Percentiles rank a stretch among this genome's conserved stretches.
phyloP scores from a whole-genome alignment of 2,888 invertebrate genomes.

The Tetheella fluctuosa region DNA sequence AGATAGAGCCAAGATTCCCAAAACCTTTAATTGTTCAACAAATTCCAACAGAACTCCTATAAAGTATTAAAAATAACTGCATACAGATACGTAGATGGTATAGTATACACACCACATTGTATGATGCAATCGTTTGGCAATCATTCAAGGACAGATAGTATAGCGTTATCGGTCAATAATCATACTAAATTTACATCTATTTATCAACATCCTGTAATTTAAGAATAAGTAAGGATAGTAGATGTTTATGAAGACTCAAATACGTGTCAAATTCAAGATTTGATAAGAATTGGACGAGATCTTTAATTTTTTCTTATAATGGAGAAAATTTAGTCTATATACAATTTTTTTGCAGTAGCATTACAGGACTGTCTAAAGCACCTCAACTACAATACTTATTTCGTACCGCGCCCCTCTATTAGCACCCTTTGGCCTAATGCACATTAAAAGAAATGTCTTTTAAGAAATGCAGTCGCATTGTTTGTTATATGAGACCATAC shows the following conservation, averaged over 20 bases:
- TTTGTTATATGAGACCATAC: too few relatives aligned
- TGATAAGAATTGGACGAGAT: too few relatives aligned
- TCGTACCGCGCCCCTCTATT: too few relatives aligned
- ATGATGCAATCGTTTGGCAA: constrained; percentile 47
- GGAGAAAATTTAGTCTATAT: too few relatives aligned
- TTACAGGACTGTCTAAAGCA: too few relatives aligned
- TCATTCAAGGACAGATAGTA: constrained; percentile 38
- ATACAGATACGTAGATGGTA: constrained; percentile 6
- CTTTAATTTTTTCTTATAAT: too few relatives aligned
- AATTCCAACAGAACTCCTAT: constrained; percentile 3
- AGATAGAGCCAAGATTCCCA: neutral
- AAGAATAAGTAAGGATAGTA: neutral
- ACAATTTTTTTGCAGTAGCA: too few relatives aligned
- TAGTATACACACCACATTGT: neutral
- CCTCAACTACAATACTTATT: too few relatives aligned
- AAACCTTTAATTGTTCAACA: neutral
- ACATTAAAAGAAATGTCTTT: too few relatives aligned
- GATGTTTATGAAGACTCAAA: neutral
- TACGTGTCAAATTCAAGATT: neutral
- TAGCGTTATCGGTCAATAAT: constrained; percentile 51
- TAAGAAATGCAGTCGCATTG: too few relatives aligned
- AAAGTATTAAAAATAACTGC: constrained; percentile 11
- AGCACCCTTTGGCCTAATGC: too few relatives aligned
- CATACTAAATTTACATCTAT: constrained; percentile 26
- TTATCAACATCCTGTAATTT: constrained; percentile 18